Conservation (phyloP, 2,888 invertebrate genomes). For the Lepidochrysops patricia region DNA sequence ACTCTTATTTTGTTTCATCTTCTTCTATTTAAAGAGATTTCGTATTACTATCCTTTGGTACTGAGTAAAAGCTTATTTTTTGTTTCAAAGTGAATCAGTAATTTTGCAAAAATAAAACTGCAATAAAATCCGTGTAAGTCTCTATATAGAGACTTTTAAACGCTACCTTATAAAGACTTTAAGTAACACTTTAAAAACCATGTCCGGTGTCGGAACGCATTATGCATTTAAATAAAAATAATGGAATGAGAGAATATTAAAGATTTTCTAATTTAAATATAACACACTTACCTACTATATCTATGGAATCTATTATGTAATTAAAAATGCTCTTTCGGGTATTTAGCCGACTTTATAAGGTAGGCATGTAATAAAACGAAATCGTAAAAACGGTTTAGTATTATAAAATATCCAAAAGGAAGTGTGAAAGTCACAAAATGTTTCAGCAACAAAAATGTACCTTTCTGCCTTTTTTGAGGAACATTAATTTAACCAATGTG, state of each 20-base stretch:
- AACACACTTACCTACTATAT: too few relatives aligned
- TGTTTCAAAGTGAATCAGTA: background rate
- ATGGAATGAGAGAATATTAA: background rate
- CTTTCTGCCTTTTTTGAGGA: background rate
- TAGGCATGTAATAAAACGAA: too few relatives aligned
- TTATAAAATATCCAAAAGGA: background rate
- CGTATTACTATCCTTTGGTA: too few relatives aligned
- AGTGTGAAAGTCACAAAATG: background rate
- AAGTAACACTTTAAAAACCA: background rate
- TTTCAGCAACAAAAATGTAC: background rate
- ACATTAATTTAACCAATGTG: conserved; percentile 9
- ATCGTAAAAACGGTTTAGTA: background rate
- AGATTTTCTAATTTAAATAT: too few relatives aligned
- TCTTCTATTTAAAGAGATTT: too few relatives aligned
- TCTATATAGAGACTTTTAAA: conserved; percentile 3
- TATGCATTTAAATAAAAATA: background rate
- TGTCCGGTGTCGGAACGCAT: background rate
- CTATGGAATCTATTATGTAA: too few relatives aligned
- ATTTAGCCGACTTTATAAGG: background rate
- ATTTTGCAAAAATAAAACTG: background rate
- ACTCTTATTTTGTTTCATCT: background rate
- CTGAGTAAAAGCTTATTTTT: background rate
- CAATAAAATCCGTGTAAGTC: background rate
- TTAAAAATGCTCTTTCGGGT: background rate
- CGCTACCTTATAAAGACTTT: background rate